Base-by-base conservation (phyloP, 2,113 vertebrate species). In the Willisornis vidua region DNA sequence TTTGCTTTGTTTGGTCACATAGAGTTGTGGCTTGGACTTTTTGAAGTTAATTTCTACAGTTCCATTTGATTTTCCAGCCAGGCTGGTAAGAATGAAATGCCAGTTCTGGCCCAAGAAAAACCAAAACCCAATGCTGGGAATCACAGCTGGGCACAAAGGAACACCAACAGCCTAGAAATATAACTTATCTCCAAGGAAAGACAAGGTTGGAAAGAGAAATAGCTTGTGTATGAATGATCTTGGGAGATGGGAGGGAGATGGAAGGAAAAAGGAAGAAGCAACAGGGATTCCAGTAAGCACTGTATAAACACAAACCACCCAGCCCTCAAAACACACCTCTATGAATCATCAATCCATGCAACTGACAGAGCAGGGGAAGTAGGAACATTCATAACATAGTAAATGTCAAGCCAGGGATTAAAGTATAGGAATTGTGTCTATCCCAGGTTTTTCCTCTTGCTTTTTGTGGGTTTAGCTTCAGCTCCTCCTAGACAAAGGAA, bases 331-430 rank as follows among this genome's bases (percentile, higher is more conserved):
- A 82, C 48, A 89, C 75, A 89, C 87, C 77, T 94, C 66, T 33
- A 28, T 82, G 84, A 94, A 94, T 95, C 87, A 89, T 68, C 79
- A 85, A 92, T n/a, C 84, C 81, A 33, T 14, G 25, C 14, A 46
- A 65, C 5, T 35, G 41, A 72, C 41, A 62, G 37, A 54, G 59
- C 74, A 95, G 49, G n/a, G 46, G 63, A 83, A 82, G 43, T 39
- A 82, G 55, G 33, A 85, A 93, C 22, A 85, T 6, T 52, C 18
- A 7, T 8, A 25, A 63, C 7, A 16, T 15, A 22, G 15, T 29
- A 68, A 12, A 87, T 52, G 54, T 73, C 62, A 95, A 72, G 3
- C 3, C 7, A 62, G 6, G 20, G 39, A 31, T 39, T 58, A 8
- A 94, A 84, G 48, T 12, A 46, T 3, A 77, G 15, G 19, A 51